Percentiles rank a stretch among this genome's conserved stretches.
These are phyloP conservation scores for Agapornis roseicollis DNA, from an alignment of 2,113 vertebrate species.

Conservation along the genomic window DNA sequence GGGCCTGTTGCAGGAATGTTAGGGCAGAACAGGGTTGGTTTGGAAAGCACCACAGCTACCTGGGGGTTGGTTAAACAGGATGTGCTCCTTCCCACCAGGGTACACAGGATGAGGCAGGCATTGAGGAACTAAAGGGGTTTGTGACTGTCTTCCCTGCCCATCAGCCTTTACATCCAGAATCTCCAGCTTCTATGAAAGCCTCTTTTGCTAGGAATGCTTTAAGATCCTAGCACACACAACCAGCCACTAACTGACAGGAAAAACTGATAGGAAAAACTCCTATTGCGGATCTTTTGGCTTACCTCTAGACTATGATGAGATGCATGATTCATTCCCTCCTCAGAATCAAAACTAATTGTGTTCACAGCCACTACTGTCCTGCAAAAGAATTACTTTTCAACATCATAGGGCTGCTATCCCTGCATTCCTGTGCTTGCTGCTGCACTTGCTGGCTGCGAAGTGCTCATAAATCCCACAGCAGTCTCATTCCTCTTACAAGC, in stretches of 20 bases:
- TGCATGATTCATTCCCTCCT: not conserved
- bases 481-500: not conserved
- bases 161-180: not conserved
- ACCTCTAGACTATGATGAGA: not conserved
- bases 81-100: not conserved
- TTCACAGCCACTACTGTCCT: not conserved
- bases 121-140: not conserved
- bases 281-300: not conserved
- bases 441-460: not conserved
- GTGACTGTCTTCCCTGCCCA: not conserved
- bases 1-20: not conserved
- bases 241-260: not conserved
- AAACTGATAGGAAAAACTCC: not conserved
- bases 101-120: accelerated
- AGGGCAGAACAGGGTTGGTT: not conserved
- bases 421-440: not conserved
- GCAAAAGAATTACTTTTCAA: not conserved
- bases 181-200: not conserved
- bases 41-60: not conserved
- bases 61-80: not conserved
- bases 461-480: not conserved
- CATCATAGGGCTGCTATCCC: not conserved
- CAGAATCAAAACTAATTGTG: not conserved
- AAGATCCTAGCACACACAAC: not conserved
- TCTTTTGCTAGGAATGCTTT: not conserved